These are phyloP conservation scores for Bettongia penicillata DNA, from an alignment of 2,113 vertebrate species.

Conservation along the genomic window DNA sequence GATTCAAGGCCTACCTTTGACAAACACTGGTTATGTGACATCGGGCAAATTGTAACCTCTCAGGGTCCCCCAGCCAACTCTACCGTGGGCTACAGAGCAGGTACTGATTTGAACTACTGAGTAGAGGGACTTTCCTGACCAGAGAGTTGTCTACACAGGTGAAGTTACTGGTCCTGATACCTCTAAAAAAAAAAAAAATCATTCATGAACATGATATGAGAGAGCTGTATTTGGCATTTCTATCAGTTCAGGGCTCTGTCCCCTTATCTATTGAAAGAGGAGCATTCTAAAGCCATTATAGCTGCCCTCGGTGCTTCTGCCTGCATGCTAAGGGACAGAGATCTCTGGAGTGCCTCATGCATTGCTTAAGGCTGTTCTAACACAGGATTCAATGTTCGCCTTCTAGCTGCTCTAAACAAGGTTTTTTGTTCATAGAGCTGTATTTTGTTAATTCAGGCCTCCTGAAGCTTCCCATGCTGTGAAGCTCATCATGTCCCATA, in stretches of 20 bases:
- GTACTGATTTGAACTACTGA: background rate
- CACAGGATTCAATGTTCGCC: background rate
- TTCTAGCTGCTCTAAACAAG: constrained; percentile 15
- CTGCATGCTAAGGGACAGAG: background rate
- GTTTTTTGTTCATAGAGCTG: constrained; percentile 8
- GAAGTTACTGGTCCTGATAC: background rate
- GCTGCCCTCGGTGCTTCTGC: background rate
- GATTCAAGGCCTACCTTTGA: background rate
- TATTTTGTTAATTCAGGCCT: background rate
- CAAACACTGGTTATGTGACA: background rate
- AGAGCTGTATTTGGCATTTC: constrained; percentile 1
- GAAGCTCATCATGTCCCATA: background rate
- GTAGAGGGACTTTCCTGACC: background rate
- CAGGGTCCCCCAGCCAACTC: background rate
- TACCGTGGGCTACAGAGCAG: background rate
- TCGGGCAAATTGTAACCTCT: background rate
- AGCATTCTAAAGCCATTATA: constrained; percentile 16
- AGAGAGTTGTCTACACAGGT: background rate
- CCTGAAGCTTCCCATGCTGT: background rate
- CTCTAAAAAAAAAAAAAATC: background rate
- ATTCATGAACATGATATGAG: constrained; percentile 28
- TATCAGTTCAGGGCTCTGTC: constrained; percentile 8
- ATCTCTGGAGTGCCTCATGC: background rate
- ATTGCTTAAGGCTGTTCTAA: background rate
- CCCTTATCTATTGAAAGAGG: constrained; percentile 3